phyloP scores from a whole-genome alignment of 2,888 invertebrate species.

The Rutpela maculata region DNA sequence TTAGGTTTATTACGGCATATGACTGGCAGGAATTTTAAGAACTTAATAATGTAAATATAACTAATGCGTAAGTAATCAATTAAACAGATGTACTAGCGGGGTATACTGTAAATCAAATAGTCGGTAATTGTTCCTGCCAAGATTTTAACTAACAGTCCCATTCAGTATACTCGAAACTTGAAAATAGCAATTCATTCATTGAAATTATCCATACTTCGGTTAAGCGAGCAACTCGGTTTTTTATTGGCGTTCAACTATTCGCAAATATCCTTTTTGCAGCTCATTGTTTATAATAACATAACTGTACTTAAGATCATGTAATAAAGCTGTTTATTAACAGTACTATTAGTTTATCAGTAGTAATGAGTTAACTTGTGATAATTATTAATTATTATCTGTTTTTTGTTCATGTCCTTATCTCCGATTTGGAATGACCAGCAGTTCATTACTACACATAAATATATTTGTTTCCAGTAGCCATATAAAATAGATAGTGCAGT shows the following conservation, averaged over 20 bases:
- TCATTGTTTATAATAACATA: constrained; percentile 29
- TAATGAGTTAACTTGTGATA: too few species aligned
- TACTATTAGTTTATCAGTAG: too few species aligned
- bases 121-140: constrained; percentile 4
- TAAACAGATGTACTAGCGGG: constrained; percentile 11
- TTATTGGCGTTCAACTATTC: constrained; percentile 5
- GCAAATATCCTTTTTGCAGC: constrained; percentile 1
- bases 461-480: too few species aligned
- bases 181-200: constrained; percentile 31
- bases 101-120: constrained; percentile 20
- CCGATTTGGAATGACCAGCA: too few species aligned
- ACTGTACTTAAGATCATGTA: background rate
- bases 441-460: too few species aligned
- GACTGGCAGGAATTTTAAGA: constrained; percentile 8
- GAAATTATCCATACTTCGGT: constrained; percentile 22
- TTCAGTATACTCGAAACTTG: background rate
- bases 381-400: too few species aligned
- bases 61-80: constrained; percentile 20
- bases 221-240: background rate
- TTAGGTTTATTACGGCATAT: background rate
- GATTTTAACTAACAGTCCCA: background rate
- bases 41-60: background rate
- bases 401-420: too few species aligned
- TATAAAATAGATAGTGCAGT: too few species aligned
- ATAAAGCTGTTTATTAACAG: too few species aligned